Percentiles rank a stretch among this genome's conserved stretches.
Conservation (phyloP, 2,797 vertebrate genomes). For the Erethizon dorsatum region DNA sequence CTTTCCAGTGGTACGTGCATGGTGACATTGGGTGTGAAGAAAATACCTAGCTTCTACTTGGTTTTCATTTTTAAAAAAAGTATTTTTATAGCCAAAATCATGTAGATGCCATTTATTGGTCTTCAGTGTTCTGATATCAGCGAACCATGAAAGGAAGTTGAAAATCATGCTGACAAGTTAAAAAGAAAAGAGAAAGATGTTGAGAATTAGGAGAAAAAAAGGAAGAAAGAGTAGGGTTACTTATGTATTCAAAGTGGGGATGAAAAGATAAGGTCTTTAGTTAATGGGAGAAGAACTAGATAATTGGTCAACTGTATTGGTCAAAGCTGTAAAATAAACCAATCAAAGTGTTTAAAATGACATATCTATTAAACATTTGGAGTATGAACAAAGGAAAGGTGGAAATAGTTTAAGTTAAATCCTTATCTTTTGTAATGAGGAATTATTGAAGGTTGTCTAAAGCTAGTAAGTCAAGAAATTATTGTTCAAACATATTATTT, state of each 20-base stretch:
- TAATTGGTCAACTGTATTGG: background rate
- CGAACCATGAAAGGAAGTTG: slow-evolving; percentile 14
- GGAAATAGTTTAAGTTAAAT: slow-evolving; percentile 61
- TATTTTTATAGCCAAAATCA: slow-evolving; percentile 35
- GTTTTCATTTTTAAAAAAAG: background rate
- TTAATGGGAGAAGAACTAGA: slow-evolving; percentile 14
- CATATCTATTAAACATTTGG: slow-evolving; percentile 19
- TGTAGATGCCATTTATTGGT: background rate
- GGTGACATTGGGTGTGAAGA: background rate
- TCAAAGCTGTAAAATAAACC: slow-evolving; percentile 42
- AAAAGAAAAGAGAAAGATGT: slow-evolving; percentile 3
- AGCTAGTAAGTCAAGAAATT: slow-evolving; percentile 75
- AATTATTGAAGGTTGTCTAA: slow-evolving; percentile 74
- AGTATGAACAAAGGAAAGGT: slow-evolving; percentile 22
- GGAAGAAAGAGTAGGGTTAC: background rate
- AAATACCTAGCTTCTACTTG: background rate
- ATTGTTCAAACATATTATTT: slow-evolving; percentile 77
- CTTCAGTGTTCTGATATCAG: slow-evolving; percentile 15
- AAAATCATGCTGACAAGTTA: background rate
- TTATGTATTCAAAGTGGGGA: background rate
- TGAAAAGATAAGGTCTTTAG: slow-evolving; percentile 15
- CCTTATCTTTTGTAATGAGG: slow-evolving; percentile 82
- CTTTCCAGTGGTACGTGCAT: background rate
- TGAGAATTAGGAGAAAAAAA: background rate
- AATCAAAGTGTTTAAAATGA: slow-evolving; percentile 30